These are phyloP conservation scores for Drosophila bocki DNA, from an alignment of 1,140 invertebrate genomes.

Conservation along the genomic window DNA sequence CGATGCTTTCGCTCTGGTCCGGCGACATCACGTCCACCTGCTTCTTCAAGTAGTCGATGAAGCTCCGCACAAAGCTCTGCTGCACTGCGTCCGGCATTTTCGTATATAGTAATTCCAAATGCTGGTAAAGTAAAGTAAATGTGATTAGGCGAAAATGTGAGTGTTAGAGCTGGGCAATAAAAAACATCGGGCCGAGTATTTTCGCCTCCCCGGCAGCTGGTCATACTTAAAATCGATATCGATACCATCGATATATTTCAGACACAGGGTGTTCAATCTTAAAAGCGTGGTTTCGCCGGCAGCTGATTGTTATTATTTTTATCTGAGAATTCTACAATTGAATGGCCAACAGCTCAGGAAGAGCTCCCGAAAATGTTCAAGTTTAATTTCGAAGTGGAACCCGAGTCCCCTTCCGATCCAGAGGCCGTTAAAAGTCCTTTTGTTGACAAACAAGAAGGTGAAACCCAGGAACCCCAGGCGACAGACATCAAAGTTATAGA, in stretches of 20 bases:
- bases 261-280: not conserved
- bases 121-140: conserved; percentile 8
- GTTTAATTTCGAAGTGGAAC: conserved; percentile 86
- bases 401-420: conserved; percentile 54
- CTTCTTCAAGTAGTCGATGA: conserved; percentile 79
- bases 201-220: not conserved
- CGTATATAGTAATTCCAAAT: not conserved
- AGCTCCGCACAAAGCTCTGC: conserved; percentile 74
- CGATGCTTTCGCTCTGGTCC: conserved; percentile 92
- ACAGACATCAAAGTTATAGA: conserved; percentile 37
- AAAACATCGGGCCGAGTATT: not conserved
- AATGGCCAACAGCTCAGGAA: not conserved
- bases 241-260: not conserved
- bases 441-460: conserved; percentile 11
- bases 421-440: conserved; percentile 40
- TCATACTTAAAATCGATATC: not conserved
- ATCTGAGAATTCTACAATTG: not conserved
- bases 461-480: not conserved
- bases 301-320: conserved; percentile 1
- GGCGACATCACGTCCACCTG: conserved; percentile 81
- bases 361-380: conserved; percentile 77
- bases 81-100: conserved; percentile 79
- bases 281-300: conserved; percentile 28
- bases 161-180: conserved; percentile 2
- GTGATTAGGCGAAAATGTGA: conserved; percentile 42